Evolutionary conservation across 2,797 vertebrate species (phyloP).

Genomic region (Tapirus indicus): DNA sequence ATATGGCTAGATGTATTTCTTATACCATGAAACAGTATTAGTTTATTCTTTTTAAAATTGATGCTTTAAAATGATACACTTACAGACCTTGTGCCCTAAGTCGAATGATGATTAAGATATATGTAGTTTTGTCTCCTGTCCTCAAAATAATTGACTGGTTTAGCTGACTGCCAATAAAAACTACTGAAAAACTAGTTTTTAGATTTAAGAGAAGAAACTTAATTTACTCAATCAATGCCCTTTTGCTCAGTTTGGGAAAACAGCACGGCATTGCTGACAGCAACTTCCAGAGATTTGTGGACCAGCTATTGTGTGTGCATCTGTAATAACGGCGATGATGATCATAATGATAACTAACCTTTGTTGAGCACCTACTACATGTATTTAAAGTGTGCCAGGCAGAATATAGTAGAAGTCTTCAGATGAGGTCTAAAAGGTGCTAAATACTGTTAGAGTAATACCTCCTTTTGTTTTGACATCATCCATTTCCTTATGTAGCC

Average conservation of each 20-base stretch:
- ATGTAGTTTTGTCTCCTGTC: not conserved
- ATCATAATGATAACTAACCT: not conserved
- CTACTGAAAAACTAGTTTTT: not conserved
- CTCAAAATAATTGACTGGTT: not conserved
- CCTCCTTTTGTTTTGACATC: not conserved
- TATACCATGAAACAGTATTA: not conserved
- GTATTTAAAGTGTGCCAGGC: conserved; percentile 6
- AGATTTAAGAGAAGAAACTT: conserved; percentile 35
- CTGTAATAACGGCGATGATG: not conserved
- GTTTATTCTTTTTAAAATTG: conserved; percentile 5
- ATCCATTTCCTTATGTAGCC: conserved; percentile 4
- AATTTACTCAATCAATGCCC: not conserved
- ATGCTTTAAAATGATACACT: not conserved
- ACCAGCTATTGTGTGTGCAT: not conserved
- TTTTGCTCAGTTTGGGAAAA: conserved; percentile 37
- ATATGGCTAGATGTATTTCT: not conserved
- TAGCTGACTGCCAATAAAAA: conserved; percentile 9
- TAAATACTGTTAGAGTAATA: not conserved
- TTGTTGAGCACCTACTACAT: not conserved
- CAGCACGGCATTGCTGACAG: not conserved
- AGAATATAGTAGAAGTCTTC: conserved; percentile 7
- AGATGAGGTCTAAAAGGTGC: not conserved
- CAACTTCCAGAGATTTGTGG: not conserved
- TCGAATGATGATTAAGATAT: not conserved
- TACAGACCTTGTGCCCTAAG: not conserved